Conservation (phyloP, 1,140 invertebrate genomes). For the Fopius arisanus region DNA sequence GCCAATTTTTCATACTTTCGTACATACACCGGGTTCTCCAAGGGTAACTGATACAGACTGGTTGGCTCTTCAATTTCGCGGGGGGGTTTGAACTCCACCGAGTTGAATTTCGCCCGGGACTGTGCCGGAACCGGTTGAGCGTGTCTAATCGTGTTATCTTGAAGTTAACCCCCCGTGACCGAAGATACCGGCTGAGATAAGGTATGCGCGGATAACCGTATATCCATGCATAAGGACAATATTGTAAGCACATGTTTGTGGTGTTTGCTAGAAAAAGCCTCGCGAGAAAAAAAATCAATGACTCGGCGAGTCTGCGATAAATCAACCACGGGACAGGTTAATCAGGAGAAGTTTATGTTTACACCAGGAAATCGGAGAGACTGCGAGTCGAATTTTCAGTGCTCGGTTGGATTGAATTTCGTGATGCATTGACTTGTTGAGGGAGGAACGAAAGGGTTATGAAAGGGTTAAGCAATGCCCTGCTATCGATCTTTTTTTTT, state of each 20-base stretch:
- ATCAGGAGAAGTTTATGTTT: not conserved
- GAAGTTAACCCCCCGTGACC: conserved; percentile 52
- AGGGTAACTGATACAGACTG: conserved; percentile 48
- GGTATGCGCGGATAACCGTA: conserved; percentile 15
- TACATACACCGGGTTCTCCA: not conserved
- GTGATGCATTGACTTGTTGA: conserved; percentile 17
- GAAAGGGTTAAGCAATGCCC: too few relatives aligned
- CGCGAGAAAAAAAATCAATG: conserved; percentile 21
- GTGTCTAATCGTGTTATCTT: conserved; percentile 45
- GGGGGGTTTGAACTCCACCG: conserved; percentile 35
- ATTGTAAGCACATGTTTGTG: conserved; percentile 36
- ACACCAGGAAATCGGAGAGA: not conserved
- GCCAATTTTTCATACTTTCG: not conserved
- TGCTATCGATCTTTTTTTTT: too few relatives aligned
- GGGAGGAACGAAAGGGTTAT: not conserved
- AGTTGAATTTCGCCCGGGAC: conserved; percentile 48
- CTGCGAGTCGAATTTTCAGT: not conserved
- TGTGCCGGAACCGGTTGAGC: conserved; percentile 45
- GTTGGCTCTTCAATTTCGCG: conserved; percentile 47
- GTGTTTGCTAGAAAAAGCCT: not conserved
- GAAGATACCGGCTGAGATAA: conserved; percentile 31
- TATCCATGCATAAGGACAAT: conserved; percentile 39
- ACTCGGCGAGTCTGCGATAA: not conserved
- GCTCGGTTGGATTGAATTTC: not conserved
- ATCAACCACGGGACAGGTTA: conserved; percentile 3